phyloP scores from a whole-genome alignment of 37 sponge, comb jelly and placozoan species.

The Ephydatia muelleri region DNA sequence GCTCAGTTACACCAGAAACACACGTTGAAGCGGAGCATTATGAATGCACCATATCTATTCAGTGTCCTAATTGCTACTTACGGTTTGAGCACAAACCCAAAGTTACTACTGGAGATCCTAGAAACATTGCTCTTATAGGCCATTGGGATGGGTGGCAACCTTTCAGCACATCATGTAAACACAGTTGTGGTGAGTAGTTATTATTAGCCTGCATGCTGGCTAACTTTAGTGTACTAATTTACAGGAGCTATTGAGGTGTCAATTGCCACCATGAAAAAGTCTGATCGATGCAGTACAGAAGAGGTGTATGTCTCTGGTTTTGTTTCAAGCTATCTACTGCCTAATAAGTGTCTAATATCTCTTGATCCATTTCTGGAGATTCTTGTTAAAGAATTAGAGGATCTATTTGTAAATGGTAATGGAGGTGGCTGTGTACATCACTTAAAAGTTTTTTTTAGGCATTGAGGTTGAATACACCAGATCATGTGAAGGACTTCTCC shows the following conservation, averaged over 20 bases:
- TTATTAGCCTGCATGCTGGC: too few relatives aligned
- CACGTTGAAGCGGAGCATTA: too few relatives aligned
- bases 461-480: too few relatives aligned
- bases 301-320: slow-evolving; percentile 35
- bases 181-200: slow-evolving; percentile 20
- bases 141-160: too few relatives aligned
- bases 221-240: neutral
- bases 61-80: too few relatives aligned
- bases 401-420: slow-evolving; percentile 19
- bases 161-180: slow-evolving; percentile 8
- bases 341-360: slow-evolving; percentile 3
- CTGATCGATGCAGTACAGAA: neutral
- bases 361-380: slow-evolving; percentile 30
- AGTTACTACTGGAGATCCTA: too few relatives aligned
- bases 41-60: too few relatives aligned
- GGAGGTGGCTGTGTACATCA: neutral
- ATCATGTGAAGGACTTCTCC: neutral
- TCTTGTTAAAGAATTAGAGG: slow-evolving; percentile 18
- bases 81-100: too few relatives aligned
- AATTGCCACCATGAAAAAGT: slow-evolving; percentile 12
- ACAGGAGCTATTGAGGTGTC: slow-evolving; percentile 10
- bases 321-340: slow-evolving; percentile 7
- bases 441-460: too few relatives aligned
- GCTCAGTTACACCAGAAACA: too few relatives aligned
- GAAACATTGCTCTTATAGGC: too few relatives aligned